phyloP scores from a whole-genome alignment of 2,888 invertebrate species.

The Cephonodes hylas region DNA sequence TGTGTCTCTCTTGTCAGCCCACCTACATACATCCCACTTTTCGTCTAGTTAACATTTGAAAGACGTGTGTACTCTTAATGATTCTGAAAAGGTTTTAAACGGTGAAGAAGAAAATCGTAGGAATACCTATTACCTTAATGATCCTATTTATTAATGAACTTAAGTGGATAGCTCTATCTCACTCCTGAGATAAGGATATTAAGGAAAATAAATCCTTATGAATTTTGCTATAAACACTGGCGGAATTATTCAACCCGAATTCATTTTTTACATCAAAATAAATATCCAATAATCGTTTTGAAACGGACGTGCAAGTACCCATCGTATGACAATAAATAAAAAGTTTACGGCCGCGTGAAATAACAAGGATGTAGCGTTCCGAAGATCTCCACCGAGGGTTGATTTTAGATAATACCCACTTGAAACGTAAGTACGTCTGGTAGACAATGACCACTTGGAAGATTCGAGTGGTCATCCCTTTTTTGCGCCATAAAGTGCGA shows the following conservation, averaged over 20 bases:
- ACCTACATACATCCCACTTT: no score
- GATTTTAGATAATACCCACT: conserved; percentile 10
- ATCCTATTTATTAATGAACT: no score
- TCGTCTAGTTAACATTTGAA: no score
- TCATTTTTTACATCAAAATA: conserved; percentile 18
- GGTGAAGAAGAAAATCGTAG: no score
- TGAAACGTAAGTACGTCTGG: conserved; percentile 12
- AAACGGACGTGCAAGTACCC: conserved; percentile 25
- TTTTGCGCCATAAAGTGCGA: conserved; percentile 44
- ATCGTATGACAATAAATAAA: conserved; percentile 30
- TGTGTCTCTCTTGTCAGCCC: no score
- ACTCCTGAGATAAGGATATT: no score
- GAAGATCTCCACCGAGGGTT: conserved; percentile 13
- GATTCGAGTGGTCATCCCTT: conserved; percentile 63
- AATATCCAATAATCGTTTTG: conserved; percentile 28
- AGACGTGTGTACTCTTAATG: no score
- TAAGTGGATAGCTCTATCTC: no score
- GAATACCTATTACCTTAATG: no score
- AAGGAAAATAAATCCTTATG: neutral
- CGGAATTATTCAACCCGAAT: conserved; percentile 5
- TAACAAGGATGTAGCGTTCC: conserved; percentile 28
- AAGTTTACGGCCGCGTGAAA: conserved; percentile 30
- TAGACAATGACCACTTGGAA: conserved; percentile 66
- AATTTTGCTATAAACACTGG: conserved; percentile 1
- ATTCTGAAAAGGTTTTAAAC: no score